Percentiles rank a stretch among this genome's conserved stretches.
phyloP scores from a whole-genome alignment of 2,888 invertebrate genomes.

The Dryomyza anilis region DNA sequence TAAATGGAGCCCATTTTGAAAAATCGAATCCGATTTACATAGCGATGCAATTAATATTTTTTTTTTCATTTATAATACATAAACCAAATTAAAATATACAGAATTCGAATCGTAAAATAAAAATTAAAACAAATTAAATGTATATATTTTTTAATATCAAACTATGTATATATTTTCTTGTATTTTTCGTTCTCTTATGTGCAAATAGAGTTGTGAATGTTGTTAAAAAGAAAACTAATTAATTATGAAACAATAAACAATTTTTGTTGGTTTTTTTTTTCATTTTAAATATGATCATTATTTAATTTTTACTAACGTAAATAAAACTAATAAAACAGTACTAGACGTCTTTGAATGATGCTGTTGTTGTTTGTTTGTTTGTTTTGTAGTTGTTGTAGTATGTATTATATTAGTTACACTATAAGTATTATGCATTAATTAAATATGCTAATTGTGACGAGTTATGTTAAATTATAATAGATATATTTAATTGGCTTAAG shows the following conservation, averaged over 20 bases:
- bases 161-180: constrained; percentile 12
- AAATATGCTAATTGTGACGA: constrained; percentile 18
- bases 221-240: background rate
- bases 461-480: background rate
- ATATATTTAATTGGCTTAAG: too few relatives aligned
- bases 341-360: constrained; percentile 32
- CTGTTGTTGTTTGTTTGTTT: constrained; percentile 14
- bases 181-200: constrained; percentile 13
- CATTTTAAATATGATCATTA: constrained; percentile 11
- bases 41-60: too few relatives aligned
- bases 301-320: constrained; percentile 18
- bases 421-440: constrained; percentile 2
- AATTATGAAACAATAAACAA: constrained; percentile 17
- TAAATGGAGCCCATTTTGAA: too few relatives aligned
- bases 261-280: background rate
- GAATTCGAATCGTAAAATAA: too few relatives aligned
- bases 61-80: too few relatives aligned
- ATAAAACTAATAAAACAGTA: constrained; percentile 27
- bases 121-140: background rate
- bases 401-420: too few relatives aligned
- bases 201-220: background rate
- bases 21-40: too few relatives aligned
- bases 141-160: constrained; percentile 14
- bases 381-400: background rate
- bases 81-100: too few relatives aligned